These are phyloP conservation scores for Stomatorhinus walkeri DNA, from an alignment of 2,797 vertebrate genomes.

Conservation along the genomic window DNA sequence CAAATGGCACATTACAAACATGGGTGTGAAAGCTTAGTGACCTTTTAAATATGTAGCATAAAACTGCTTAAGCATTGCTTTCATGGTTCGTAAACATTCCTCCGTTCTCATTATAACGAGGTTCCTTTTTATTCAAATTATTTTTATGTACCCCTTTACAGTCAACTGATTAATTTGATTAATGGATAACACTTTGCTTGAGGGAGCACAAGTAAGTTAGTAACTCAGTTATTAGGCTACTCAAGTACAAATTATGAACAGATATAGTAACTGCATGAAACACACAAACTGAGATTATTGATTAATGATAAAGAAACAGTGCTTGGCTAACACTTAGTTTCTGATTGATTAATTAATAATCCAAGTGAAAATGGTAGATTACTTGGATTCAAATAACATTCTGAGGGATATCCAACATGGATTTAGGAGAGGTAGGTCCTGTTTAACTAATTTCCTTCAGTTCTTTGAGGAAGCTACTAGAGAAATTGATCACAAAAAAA, in stretches of 20 bases:
- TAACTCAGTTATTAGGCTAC: not conserved
- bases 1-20: not conserved
- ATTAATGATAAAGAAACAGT: not conserved
- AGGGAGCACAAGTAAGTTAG: not conserved
- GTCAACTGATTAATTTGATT: not conserved
- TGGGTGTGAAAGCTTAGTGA: not conserved
- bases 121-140: not conserved
- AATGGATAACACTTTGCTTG: not conserved
- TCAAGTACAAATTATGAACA: not conserved
- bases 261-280: not conserved
- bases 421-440: no score
- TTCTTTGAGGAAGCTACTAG: no score
- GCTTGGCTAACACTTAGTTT: no score
- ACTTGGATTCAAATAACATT: no score
- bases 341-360: no score
- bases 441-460: no score
- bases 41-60: not conserved
- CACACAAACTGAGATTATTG: not conserved
- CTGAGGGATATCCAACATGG: no score
- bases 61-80: not conserved
- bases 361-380: no score
- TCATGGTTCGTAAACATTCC: not conserved
- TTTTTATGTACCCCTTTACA: not conserved
- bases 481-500: no score
- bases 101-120: not conserved